Evolutionary conservation across 2,113 vertebrate genomes (phyloP).

Genomic region (Natator depressus): DNA sequence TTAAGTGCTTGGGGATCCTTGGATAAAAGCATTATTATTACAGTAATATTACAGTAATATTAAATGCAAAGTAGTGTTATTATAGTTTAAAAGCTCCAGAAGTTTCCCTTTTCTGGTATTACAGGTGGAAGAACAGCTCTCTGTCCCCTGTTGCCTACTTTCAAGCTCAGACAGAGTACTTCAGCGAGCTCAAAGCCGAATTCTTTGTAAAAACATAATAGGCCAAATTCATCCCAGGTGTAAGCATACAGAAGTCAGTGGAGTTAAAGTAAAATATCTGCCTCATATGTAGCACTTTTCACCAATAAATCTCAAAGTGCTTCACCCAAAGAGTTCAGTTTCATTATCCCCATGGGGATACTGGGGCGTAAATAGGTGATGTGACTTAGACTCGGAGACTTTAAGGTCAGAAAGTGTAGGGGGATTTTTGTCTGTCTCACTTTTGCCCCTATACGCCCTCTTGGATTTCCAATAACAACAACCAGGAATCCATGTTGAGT

Average conservation of each 20-base stretch:
- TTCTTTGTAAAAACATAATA: not conserved
- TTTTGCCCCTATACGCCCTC: no score
- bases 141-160: not conserved
- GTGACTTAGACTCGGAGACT: no score
- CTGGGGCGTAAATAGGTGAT: no score
- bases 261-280: not conserved
- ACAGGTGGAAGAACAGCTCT: not conserved
- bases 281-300: not conserved
- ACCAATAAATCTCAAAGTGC: not conserved
- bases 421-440: no score
- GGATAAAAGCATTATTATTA: not conserved
- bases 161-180: not conserved
- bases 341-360: not conserved
- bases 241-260: not conserved
- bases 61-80: not conserved
- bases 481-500: no score
- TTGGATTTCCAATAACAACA: no score
- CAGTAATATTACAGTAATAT: not conserved
- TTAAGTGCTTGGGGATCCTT: not conserved
- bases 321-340: fast-evolving
- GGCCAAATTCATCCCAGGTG: not conserved
- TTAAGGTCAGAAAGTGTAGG: no score
- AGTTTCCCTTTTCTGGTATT: not conserved
- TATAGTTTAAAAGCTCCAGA: not conserved
- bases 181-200: not conserved